phyloP scores from a whole-genome alignment of 1,140 invertebrate genomes.

The Liolophura sinensis region DNA sequence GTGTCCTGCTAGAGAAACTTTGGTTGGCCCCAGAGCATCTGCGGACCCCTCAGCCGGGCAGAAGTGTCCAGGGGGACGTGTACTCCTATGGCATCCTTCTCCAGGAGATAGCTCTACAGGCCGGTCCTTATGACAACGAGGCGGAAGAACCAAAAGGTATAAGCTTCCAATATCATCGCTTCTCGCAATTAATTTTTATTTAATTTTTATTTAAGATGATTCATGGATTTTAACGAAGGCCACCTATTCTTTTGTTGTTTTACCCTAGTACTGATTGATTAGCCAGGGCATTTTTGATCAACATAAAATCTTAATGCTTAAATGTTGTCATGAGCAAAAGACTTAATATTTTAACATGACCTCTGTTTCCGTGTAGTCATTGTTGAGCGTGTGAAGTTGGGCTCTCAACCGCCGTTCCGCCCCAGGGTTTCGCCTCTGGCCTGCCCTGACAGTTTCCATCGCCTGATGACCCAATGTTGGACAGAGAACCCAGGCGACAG shows the following conservation, averaged over 20 bases:
- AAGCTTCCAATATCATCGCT: neutral
- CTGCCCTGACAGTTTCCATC: slow-evolving; percentile 29
- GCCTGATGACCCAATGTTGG: slow-evolving; percentile 42
- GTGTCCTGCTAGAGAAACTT: slow-evolving; percentile 57
- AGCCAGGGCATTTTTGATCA: too few species aligned
- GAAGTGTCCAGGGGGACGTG: slow-evolving; percentile 76
- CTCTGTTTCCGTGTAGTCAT: too few species aligned
- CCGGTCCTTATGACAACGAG: slow-evolving; percentile 81
- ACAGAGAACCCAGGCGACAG: slow-evolving; percentile 31
- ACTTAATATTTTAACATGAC: too few species aligned
- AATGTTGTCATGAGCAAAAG: too few species aligned
- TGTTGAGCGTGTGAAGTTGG: slow-evolving; percentile 30
- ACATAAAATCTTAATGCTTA: too few species aligned
- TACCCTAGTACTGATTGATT: too few species aligned
- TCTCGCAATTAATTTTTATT: too few species aligned
- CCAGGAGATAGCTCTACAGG: slow-evolving; percentile 89
- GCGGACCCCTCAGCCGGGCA: slow-evolving; percentile 48
- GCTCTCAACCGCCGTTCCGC: slow-evolving; percentile 30
- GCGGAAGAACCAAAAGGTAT: slow-evolving; percentile 68
- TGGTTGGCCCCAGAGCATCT: slow-evolving; percentile 95
- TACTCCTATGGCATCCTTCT: slow-evolving; percentile 95
- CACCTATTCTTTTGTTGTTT: too few species aligned
- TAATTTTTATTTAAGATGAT: too few species aligned
- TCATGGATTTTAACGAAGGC: too few species aligned
- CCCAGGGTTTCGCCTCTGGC: slow-evolving; percentile 31